Percentiles rank a stretch among this genome's conserved stretches.
Evolutionary conservation across 2,113 vertebrate species (phyloP).

Genomic region (Gila orcuttii): DNA sequence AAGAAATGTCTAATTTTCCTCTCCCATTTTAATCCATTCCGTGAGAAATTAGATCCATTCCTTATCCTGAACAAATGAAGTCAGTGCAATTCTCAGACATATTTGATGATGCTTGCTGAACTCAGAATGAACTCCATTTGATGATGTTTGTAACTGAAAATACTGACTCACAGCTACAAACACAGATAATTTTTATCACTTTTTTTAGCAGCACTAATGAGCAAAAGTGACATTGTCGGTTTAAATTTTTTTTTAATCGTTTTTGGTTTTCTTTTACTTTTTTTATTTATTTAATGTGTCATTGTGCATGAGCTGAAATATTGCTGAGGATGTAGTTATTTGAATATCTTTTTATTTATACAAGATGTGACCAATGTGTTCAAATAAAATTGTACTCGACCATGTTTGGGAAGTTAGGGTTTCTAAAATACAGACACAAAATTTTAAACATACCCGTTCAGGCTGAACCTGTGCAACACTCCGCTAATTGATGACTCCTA

Average conservation of each 20-base stretch:
- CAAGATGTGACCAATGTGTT: background rate
- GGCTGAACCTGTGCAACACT: background rate
- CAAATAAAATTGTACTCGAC: background rate
- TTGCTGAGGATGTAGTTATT: background rate
- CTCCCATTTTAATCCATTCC: background rate
- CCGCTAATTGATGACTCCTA: background rate
- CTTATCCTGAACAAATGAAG: slow-evolving; percentile 8
- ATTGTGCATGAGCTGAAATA: background rate
- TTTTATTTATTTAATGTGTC: background rate
- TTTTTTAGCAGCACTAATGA: slow-evolving; percentile 9
- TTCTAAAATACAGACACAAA: background rate
- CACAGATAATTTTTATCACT: background rate
- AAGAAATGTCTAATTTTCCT: background rate
- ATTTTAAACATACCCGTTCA: background rate
- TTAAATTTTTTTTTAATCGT: background rate
- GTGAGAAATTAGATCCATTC: background rate
- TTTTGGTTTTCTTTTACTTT: background rate
- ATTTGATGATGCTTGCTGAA: background rate
- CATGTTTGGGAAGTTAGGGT: background rate
- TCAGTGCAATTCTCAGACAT: background rate
- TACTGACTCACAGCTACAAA: background rate
- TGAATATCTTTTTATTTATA: background rate
- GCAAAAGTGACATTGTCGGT: background rate
- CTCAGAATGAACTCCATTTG: slow-evolving; percentile 3
- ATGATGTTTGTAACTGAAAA: background rate